Base-by-base conservation (phyloP, 2,888 invertebrate genomes). In the Pandemis heparana region DNA sequence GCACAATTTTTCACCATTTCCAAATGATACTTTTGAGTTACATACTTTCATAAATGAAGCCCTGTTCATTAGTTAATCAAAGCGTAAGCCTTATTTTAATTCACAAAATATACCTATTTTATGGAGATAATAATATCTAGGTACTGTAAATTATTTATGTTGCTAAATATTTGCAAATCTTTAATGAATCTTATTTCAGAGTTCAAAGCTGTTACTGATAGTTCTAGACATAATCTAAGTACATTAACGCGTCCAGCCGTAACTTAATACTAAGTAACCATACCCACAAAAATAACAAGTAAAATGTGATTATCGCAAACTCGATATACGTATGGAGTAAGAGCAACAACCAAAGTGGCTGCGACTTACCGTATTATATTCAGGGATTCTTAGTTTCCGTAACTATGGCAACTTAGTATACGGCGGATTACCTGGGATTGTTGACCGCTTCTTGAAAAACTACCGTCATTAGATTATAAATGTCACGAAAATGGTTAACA, bases 401-500 rank as follows among this genome's bases (percentile, higher is more conserved):
- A 48, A 48, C 56, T 56, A 56, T 12, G 56, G 56, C 53, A 53
- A 56, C 56, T 9, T 53, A 53, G 5, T 53, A 8, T 53, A 8
- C 39, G 39, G 18, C 18, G 41, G 14, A 12, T 10, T 6, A 63
- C 43, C 43, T 43, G 48, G n/a, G 23, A 46, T 63, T 5, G 7
- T 16, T 46, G 32, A 16, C 43, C 16, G 43, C 61, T 60, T 23
- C 9, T 32, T 16, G 61, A 51, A 71, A 65, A 71, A 51, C 61
- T 38, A 46, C n/a, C 7, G 39, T 65, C 48, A n/a, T 48, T 61
- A 66, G 41, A 14, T 64, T 71, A 43, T 62, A 66, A 71, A 71
- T 66, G 66, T 43, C 66, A 67, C 32, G 71, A 23, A 61, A 61
- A 71, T 61, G 65, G 38, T 62, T 41, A 71, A 71, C 66, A 67